These are phyloP conservation scores for Palythoa grandiflora DNA, from an alignment of 92 coral and sea anemone genomes.

Conservation along the genomic window DNA sequence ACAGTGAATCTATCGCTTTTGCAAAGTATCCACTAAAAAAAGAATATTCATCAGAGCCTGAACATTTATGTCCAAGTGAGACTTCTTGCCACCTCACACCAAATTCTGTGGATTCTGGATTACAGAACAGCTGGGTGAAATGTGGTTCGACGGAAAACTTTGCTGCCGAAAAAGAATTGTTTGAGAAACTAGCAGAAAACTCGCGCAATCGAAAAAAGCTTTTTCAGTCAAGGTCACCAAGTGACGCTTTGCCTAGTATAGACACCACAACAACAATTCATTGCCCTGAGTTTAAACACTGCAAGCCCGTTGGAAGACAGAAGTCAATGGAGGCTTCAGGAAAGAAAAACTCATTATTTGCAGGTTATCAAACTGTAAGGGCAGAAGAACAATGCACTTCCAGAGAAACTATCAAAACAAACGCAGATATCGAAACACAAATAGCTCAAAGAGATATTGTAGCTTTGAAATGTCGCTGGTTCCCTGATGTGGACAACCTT, in stretches of 20 bases:
- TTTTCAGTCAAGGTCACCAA: neutral
- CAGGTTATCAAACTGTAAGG: neutral
- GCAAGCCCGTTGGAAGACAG: neutral
- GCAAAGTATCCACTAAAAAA: neutral
- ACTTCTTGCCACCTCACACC: neutral
- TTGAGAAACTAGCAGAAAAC: neutral
- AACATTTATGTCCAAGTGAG: neutral
- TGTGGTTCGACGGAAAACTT: neutral
- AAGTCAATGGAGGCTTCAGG: neutral
- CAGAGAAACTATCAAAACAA: neutral
- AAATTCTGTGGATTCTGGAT: neutral
- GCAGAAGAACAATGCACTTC: neutral
- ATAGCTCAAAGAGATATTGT: constrained; percentile 9
- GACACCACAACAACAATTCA: neutral
- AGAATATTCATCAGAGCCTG: neutral
- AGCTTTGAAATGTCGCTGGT: constrained; percentile 50
- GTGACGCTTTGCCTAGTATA: neutral
- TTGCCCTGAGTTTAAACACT: neutral
- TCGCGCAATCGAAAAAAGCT: neutral
- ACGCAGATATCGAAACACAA: neutral
- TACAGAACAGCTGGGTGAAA: neutral
- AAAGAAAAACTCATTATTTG: neutral
- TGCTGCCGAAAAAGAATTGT: neutral
- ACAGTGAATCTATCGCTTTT: neutral
- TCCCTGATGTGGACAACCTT: constrained; percentile 71